Base-by-base conservation (phyloP, 2,888 invertebrate genomes). In the Drosophila tripunctata region DNA sequence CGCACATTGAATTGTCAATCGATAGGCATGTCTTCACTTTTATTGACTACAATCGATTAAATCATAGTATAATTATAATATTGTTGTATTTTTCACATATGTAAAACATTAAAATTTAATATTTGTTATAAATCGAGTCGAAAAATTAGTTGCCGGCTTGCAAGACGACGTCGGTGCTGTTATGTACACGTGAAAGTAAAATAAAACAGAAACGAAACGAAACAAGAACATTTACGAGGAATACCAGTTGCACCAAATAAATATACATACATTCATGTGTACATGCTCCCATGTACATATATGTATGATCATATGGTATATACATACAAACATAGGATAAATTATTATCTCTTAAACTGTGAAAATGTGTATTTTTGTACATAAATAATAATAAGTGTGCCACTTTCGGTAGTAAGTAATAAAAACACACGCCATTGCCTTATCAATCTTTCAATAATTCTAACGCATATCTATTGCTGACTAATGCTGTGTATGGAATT, bases 41-140 rank as follows among this genome's bases (percentile, higher is more conserved):
- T 5, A 15, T 30, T 44, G 40, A 40, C 12, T 45, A 38, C 30
- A 51, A 47, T 66, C 52, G 51, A 73, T 60, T 55, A 52, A 60
- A 72, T 67, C 51, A 70, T 72, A 70, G 55, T 67, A 52, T 73
- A 73, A 67, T 67, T 72, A 67, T 56, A 47, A 60, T 56, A 56
- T 55, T 61, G 60, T 67, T 17, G 45, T 54, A 14, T 67, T 66
- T 66, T 73, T 35, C 61, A 55, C 52, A 27, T 55, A 48, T 44
- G 47, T 51, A 36, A 24, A 52, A 47, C 30, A 43, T 27, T 30
- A 45, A 50, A 47, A 40, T 41, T 24, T 24, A 35, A 35, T 44
- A 31, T 54, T 48, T 54, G 12, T 48, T 45, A 43, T 52, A 12
- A 21, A 51, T 57, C 57, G n/a, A 31, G 30, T 43, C 33, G 22